Evolutionary conservation across 2,113 vertebrate genomes (phyloP).

Genomic region (Crotalus horridus): DNA sequence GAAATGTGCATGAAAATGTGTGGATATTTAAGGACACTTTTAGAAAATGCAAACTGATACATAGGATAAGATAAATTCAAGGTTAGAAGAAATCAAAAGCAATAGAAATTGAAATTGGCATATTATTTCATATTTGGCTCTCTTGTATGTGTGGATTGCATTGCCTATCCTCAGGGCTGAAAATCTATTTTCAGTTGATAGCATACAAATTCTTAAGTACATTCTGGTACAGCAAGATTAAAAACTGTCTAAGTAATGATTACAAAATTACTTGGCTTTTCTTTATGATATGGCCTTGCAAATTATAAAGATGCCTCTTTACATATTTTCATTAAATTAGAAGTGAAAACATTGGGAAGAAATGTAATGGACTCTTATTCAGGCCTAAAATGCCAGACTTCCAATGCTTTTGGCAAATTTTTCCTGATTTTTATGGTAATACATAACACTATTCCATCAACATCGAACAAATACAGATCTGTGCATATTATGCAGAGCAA

Average conservation of each 20-base stretch:
- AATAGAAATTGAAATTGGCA: neutral
- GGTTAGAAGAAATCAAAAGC: neutral
- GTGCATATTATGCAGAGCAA: neutral
- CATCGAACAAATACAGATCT: constrained; percentile 15
- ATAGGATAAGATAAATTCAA: neutral
- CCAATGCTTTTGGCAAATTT: constrained; percentile 7
- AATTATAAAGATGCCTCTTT: neutral
- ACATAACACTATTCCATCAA: neutral
- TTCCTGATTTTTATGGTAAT: constrained; percentile 14
- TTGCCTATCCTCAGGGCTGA: neutral
- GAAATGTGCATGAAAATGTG: neutral
- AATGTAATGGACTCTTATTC: neutral
- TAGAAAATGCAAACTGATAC: neutral
- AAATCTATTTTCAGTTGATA: neutral
- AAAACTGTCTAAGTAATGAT: neutral
- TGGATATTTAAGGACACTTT: neutral
- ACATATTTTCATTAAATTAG: constrained; percentile 12
- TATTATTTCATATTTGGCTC: neutral
- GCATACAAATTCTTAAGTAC: neutral
- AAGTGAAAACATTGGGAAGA: constrained; percentile 1
- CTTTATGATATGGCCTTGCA: neutral
- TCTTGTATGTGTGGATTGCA: neutral
- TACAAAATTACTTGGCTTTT: neutral
- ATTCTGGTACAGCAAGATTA: neutral
- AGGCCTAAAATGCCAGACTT: neutral